These are phyloP conservation scores for Bellardia bayeri DNA, from an alignment of 2,888 invertebrate species.

Conservation along the genomic window DNA sequence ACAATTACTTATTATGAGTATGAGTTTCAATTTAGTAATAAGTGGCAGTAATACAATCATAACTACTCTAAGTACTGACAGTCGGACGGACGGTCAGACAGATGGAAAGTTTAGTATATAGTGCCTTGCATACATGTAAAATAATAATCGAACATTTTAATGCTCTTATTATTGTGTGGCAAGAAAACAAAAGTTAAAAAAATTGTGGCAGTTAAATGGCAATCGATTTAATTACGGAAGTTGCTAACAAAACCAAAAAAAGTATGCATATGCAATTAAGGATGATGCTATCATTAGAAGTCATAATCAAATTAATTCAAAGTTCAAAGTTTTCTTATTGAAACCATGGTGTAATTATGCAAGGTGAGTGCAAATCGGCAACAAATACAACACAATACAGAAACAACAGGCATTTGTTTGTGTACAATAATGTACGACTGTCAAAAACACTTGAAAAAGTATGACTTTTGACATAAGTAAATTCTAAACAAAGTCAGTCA, in stretches of 20 bases:
- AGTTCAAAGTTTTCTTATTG: background rate
- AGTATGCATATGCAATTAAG: background rate
- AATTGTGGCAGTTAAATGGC: slow-evolving; percentile 23
- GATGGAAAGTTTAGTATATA: background rate
- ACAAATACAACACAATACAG: no score
- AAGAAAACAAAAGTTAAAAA: slow-evolving; percentile 54
- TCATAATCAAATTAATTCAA: slow-evolving; percentile 1
- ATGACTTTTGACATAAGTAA: no score
- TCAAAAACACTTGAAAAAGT: no score
- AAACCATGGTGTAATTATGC: no score
- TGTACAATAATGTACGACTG: no score
- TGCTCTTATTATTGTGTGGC: slow-evolving; percentile 43
- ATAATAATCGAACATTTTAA: slow-evolving; percentile 39
- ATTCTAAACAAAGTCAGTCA: no score
- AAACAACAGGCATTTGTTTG: no score
- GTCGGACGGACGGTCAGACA: background rate
- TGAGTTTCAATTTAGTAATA: slow-evolving; percentile 63
- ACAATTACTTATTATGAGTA: slow-evolving; percentile 24
- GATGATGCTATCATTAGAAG: background rate
- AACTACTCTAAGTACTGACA: slow-evolving; percentile 13
- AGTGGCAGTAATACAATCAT: slow-evolving; percentile 46
- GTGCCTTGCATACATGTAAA: background rate
- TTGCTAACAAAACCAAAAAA: background rate
- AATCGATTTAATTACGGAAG: slow-evolving; percentile 54
- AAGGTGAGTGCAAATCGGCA: no score